These are phyloP conservation scores for Calcarius ornatus DNA, from an alignment of 2,113 vertebrate genomes.

Conservation along the genomic window DNA sequence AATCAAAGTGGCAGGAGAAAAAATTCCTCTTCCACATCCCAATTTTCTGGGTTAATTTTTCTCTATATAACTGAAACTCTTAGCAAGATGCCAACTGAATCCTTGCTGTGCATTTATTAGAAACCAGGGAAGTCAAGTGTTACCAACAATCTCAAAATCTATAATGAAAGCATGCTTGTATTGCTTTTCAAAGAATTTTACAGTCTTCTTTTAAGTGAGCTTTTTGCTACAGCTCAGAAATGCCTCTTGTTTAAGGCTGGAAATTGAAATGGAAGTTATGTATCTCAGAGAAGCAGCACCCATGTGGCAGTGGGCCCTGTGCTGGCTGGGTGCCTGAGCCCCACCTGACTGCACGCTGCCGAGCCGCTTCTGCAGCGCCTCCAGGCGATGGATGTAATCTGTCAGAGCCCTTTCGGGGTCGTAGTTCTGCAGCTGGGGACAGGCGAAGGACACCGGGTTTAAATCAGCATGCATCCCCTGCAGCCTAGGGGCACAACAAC, in stretches of 20 bases:
- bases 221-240: background rate
- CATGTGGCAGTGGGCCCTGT: accelerated
- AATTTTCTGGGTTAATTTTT: background rate
- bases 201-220: background rate
- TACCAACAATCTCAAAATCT: background rate
- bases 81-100: background rate
- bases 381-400: constrained; percentile 92
- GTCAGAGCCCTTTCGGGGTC: constrained; percentile 93
- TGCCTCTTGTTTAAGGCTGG: background rate
- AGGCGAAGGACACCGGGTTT: constrained; percentile 77
- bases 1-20: background rate
- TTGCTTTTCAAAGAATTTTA: background rate
- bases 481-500: constrained; percentile 69
- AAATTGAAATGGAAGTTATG: accelerated
- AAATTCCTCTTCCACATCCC: background rate
- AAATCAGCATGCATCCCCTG: constrained; percentile 60
- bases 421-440: constrained; percentile 92
- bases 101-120: background rate
- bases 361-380: constrained; percentile 90
- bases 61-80: background rate
- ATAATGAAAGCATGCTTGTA: background rate
- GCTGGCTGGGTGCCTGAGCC: accelerated
- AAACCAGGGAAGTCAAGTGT: background rate
- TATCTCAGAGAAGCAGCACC: background rate
- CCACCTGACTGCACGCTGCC: constrained; percentile 90